A percentile compares a stretch with the other conserved stretches of the same genome.
phyloP scores from a whole-genome alignment of 1,140 invertebrate species.

The Amyelois transitella region DNA sequence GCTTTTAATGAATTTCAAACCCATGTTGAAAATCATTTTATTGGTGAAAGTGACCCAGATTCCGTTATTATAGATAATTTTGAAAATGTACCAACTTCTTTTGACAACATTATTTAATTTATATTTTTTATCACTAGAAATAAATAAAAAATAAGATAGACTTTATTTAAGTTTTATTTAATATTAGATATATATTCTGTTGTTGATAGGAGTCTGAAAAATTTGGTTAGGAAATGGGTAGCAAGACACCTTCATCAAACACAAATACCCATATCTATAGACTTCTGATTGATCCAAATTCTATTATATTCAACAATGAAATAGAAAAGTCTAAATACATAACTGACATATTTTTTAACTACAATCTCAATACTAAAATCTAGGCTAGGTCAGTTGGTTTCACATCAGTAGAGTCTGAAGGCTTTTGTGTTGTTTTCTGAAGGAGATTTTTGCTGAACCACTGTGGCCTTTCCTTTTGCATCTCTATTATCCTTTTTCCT shows the following conservation, averaged over 20 bases:
- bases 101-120: slow-evolving; percentile 44
- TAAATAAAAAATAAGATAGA: not conserved
- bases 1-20: slow-evolving; percentile 67
- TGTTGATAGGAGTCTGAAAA: too few relatives aligned
- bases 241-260: too few relatives aligned
- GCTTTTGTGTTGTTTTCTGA: slow-evolving; percentile 82
- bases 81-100: slow-evolving; percentile 52
- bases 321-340: too few relatives aligned
- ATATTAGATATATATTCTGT: too few relatives aligned
- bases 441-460: slow-evolving; percentile 83
- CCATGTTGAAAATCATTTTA: slow-evolving; percentile 76
- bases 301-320: too few relatives aligned
- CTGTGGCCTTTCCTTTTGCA: slow-evolving; percentile 61
- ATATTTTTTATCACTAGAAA: not conserved
- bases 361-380: slow-evolving; percentile 9
- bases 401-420: slow-evolving; percentile 79
- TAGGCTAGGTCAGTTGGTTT: slow-evolving; percentile 83
- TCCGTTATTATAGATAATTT: slow-evolving; percentile 61
- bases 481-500: slow-evolving; percentile 63
- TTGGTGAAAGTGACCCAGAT: slow-evolving; percentile 60
- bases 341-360: not conserved
- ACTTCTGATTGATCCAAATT: too few relatives aligned
- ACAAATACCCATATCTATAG: too few relatives aligned
- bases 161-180: not conserved
- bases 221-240: too few relatives aligned